Base-by-base conservation (phyloP, 2,888 invertebrate genomes). In the Sesia apiformis region DNA sequence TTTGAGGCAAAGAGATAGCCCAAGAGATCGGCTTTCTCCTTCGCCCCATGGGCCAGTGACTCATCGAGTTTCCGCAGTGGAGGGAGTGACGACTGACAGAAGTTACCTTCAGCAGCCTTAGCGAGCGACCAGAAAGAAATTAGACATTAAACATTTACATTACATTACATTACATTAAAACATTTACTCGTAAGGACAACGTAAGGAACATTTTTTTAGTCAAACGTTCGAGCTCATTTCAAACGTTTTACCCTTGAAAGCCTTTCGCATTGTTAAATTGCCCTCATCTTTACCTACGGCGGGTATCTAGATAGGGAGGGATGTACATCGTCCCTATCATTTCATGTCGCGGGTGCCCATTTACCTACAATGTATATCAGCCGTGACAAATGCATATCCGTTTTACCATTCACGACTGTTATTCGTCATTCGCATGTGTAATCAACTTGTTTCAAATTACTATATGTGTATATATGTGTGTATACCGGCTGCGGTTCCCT, bases 341-440 rank as follows among this genome's bases (percentile, higher is more conserved):
- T 46, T 46, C 23, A 46, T 46, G 46, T 46, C 46, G 46, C 46
- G 46, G 46, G 46, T 46, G 46, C 8, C 46, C 46, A 46, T 46
- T 46, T 46, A 46, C 46, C 8, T 46, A 46, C 46, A 46, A 46
- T 46, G 46, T 46, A 46, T 46, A 46, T 46, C 46, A 46, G 46
- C 46, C 46, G 23, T 46, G 46, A 46, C 46, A 46, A 46, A 46
- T 46, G 46, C 46, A 46, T 46, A 46, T 46, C 46, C 46, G 46
- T 46, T 46, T 46, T 46, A 23, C 46, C 46, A 49, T 53, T 54
- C 50, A 54, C 54, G 54, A 41, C 7, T n/a, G 40, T 40, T 51
- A 50, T 53, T 49, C 46, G 50, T 54, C 50, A 42, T 54, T 50
- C 51, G 50, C 51, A 54, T 42, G 54, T 51, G 39, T 54, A 54